Evolutionary conservation across 2,113 vertebrate species (phyloP), one percentile per base, ranked within the genome.

Genomic region (Pogona vitticeps): DNA sequence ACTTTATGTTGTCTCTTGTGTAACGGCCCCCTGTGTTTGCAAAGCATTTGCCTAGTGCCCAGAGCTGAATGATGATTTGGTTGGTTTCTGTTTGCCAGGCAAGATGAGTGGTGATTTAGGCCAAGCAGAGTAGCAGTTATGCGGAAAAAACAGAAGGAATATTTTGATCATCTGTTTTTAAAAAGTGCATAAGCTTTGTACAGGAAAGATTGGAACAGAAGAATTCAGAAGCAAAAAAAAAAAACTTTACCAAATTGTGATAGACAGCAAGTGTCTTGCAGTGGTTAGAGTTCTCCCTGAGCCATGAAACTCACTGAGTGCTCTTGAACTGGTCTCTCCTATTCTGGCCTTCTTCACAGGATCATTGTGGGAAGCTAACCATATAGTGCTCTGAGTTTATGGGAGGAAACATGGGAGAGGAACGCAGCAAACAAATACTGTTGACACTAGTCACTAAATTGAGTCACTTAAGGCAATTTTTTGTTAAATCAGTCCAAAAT

Each of bases 51-150:
- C 1, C 13, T 42, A 42, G 10, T 76, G 63, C 75, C 61, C 81
- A 70, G 68, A 79, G 26, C 76, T 2, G 1, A 83, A 78, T 6
- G n/a, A n/a, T n/a, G 40, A 65, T 71, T 72, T 0, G 13, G 0
- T 3, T 17, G 71, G 31, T 26, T 88, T 67, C 42, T 58, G 15
- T 86, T 87, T 87, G 21, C 81, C 80, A 59, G 85, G 82, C 79
- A 81, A 72, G 63, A 21, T 8, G 9, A 61, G 15, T 67, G 46
- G 8, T 20, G 73, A 33, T 56, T 86, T 89, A 56, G 76, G n/a
- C 79, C 79, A 82, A 89, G 20, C 9, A 68, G 33, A 83, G 8
- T 8, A 76, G 33, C 71, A 80, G 83, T 33, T 91, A 68, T 56
- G 21, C 33, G 36, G 77, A 46, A 31, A 67, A 28, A 88, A 83